Conservation (phyloP, 2,888 invertebrate species). For the Aquatica leii region DNA sequence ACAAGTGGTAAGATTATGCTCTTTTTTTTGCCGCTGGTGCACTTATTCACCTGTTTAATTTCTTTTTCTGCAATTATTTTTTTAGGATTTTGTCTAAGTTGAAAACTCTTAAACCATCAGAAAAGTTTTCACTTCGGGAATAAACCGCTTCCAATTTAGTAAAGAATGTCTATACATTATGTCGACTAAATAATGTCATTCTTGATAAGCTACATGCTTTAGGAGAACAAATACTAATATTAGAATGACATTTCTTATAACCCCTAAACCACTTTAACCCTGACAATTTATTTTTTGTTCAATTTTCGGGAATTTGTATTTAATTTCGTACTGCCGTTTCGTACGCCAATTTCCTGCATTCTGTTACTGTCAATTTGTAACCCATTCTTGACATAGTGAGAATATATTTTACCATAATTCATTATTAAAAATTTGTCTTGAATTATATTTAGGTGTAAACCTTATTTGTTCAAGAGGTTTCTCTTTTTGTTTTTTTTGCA, state of each 20-base stretch:
- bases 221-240: neutral
- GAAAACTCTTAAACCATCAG: neutral
- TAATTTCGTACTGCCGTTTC: neutral
- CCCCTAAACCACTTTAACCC: neutral
- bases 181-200: neutral
- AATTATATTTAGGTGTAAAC: neutral
- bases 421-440: neutral
- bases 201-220: neutral
- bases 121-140: neutral
- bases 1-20: neutral
- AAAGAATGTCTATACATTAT: neutral
- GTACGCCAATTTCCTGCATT: neutral
- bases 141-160: neutral
- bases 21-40: constrained; percentile 8
- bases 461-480: neutral
- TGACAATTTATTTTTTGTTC: neutral
- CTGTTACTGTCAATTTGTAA: neutral
- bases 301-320: constrained; percentile 3
- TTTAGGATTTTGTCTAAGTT: constrained; percentile 9
- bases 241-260: neutral
- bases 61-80: constrained; percentile 8
- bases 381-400: neutral
- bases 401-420: neutral
- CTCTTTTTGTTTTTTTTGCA: neutral
- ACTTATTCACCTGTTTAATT: constrained; percentile 10